Evolutionary conservation across 2,888 invertebrate genomes (phyloP).

Genomic region (Thereva unica): DNA sequence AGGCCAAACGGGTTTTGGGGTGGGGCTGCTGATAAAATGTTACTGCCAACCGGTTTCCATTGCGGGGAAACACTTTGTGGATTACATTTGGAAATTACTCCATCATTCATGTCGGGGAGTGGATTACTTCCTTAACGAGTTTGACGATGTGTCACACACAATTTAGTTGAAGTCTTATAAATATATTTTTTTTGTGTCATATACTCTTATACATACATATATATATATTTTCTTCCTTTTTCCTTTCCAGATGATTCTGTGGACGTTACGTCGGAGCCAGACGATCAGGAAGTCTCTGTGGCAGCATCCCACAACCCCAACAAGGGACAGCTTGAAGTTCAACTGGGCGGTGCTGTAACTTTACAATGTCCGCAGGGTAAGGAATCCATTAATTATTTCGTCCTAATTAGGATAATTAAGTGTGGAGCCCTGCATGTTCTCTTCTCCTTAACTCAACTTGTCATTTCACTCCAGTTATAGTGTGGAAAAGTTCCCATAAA

Average conservation of each 20-base stretch:
- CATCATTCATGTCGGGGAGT: slow-evolving; percentile 27
- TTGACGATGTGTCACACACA: slow-evolving; percentile 25
- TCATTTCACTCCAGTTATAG: too few species aligned
- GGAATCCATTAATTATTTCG: slow-evolving; percentile 11
- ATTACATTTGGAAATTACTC: slow-evolving; percentile 33
- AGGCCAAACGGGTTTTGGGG: not conserved
- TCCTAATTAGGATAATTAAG: slow-evolving; percentile 11
- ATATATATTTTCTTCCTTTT: slow-evolving; percentile 3
- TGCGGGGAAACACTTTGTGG: slow-evolving; percentile 23
- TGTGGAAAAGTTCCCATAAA: too few species aligned
- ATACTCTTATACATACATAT: not conserved
- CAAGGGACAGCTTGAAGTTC: slow-evolving; percentile 75
- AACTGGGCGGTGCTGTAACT: slow-evolving; percentile 84
- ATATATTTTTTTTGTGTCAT: not conserved
- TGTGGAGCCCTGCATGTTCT: not conserved
- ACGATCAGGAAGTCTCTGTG: slow-evolving; percentile 63
- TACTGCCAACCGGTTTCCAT: slow-evolving; percentile 20
- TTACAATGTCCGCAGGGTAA: slow-evolving; percentile 81
- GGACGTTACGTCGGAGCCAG: slow-evolving; percentile 65
- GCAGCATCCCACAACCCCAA: slow-evolving; percentile 60
- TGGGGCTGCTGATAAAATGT: slow-evolving; percentile 15
- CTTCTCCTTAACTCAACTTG: too few species aligned
- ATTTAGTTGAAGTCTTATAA: not conserved
- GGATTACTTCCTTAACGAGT: slow-evolving; percentile 25
- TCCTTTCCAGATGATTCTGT: slow-evolving; percentile 56